Conservation (phyloP, 2,888 invertebrate species). For the Heteromyza rotundicornis region DNA sequence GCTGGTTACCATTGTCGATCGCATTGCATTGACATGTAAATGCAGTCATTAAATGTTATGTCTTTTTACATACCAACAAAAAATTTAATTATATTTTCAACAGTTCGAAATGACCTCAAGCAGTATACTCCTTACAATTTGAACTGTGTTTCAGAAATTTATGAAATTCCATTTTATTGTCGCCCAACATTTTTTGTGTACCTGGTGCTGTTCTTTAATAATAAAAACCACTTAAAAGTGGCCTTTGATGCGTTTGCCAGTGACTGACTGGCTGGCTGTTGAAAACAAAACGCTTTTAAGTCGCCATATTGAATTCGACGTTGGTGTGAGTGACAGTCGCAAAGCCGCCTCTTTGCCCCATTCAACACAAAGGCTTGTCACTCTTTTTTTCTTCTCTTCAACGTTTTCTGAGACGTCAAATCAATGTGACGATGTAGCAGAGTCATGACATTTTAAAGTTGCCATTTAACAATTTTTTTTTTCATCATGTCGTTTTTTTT, state of each 20-base stretch:
- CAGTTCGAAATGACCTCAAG: not conserved
- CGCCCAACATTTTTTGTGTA: not conserved
- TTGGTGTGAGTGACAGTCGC: not conserved
- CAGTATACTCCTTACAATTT: no score
- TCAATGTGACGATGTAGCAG: constrained; percentile 23
- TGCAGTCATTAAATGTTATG: not conserved
- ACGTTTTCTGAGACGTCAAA: not conserved
- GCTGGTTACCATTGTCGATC: no score
- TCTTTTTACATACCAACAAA: not conserved
- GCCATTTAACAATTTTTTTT: constrained; percentile 28
- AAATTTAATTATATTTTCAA: not conserved
- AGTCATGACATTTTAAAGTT: constrained; percentile 35
- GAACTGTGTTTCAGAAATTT: not conserved
- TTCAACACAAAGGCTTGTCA: not conserved
- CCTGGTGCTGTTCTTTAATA: not conserved
- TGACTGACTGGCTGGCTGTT: no score
- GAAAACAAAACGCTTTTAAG: constrained; percentile 2
- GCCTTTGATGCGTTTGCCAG: constrained; percentile 1
- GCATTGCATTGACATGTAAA: not conserved
- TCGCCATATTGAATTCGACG: constrained; percentile 5
- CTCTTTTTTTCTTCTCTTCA: not conserved
- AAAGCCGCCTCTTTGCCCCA: not conserved
- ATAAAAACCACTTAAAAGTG: constrained; percentile 1
- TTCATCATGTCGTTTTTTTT: not conserved
- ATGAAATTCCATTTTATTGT: not conserved